A percentile compares a stretch with the other conserved stretches of the same genome.
Conservation (phyloP, 92 coral and sea anemone genomes). For the Epizoanthus illoricatus region DNA sequence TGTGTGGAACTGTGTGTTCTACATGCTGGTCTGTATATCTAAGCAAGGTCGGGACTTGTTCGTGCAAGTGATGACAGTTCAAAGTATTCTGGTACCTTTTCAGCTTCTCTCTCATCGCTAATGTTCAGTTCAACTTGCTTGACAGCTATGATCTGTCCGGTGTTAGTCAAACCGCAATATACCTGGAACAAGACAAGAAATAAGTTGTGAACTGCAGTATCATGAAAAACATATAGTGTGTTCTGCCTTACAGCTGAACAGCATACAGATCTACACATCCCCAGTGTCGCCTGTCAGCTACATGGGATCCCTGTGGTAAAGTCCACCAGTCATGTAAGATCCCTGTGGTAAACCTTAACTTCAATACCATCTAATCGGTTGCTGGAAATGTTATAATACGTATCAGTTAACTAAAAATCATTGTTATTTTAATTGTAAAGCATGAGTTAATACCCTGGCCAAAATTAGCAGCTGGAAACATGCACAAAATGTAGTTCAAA, state of each 20-base stretch:
- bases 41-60: neutral
- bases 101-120: constrained; percentile 77
- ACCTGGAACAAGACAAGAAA: constrained; percentile 55
- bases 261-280: too few species aligned
- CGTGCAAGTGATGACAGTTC: neutral
- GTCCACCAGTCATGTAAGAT: too few species aligned
- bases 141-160: constrained; percentile 94
- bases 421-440: neutral
- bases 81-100: constrained; percentile 49
- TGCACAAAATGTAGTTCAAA: neutral
- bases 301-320: too few species aligned
- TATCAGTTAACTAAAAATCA: neutral
- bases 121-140: constrained; percentile 90
- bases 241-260: too few species aligned
- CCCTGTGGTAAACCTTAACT: too few species aligned
- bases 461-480: neutral
- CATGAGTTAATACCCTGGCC: too few species aligned
- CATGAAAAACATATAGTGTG: too few species aligned
- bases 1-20: too few species aligned
- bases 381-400: too few species aligned
- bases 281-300: too few species aligned
- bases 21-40: too few species aligned
- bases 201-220: neutral
- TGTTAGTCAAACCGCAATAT: constrained; percentile 81
- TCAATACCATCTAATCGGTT: too few species aligned